phyloP scores from a whole-genome alignment of 2,888 invertebrate species.

The Torymus aiolomorphi region DNA sequence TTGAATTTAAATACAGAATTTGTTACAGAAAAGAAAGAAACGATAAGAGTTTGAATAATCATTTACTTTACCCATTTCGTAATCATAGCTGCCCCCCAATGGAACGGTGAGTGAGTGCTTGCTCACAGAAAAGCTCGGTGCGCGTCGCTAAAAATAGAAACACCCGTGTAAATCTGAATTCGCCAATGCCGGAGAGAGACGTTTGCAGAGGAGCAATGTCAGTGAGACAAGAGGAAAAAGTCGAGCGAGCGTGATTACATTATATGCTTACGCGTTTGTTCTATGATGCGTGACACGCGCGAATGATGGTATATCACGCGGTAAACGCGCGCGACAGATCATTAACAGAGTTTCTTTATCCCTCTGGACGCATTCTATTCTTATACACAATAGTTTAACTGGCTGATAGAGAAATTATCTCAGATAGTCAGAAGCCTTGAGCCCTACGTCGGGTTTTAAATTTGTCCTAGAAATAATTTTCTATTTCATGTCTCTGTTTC shows the following conservation, averaged over 20 bases:
- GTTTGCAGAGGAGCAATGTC: slow-evolving; percentile 21
- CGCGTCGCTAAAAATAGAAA: slow-evolving; percentile 40
- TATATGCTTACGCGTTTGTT: slow-evolving; percentile 18
- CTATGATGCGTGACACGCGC: slow-evolving; percentile 19
- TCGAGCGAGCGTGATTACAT: slow-evolving; percentile 29
- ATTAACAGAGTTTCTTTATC: slow-evolving; percentile 57
- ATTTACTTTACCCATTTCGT: slow-evolving; percentile 32
- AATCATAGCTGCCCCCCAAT: slow-evolving; percentile 24
- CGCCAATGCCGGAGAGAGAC: slow-evolving; percentile 13
- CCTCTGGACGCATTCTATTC: slow-evolving; percentile 58
- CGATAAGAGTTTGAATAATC: slow-evolving; percentile 3
- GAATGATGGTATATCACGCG: slow-evolving; percentile 25
- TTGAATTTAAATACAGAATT: slow-evolving; percentile 42
- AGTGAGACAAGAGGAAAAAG: slow-evolving; percentile 19
- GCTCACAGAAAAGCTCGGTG: neutral
- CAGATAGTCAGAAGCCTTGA: slow-evolving; percentile 50
- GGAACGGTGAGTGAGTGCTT: neutral
- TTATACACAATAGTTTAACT: slow-evolving; percentile 66
- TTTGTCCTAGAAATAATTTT: slow-evolving; percentile 49
- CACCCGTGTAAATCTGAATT: slow-evolving; percentile 36
- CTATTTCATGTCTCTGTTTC: neutral
- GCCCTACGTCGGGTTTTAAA: slow-evolving; percentile 29
- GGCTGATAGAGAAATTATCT: slow-evolving; percentile 64
- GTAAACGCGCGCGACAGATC: slow-evolving; percentile 58
- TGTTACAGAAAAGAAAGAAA: slow-evolving; percentile 41